Percentiles rank a stretch among this genome's conserved stretches.
Conservation (phyloP, 1,140 invertebrate genomes). For the Lordiphosa mommai region DNA sequence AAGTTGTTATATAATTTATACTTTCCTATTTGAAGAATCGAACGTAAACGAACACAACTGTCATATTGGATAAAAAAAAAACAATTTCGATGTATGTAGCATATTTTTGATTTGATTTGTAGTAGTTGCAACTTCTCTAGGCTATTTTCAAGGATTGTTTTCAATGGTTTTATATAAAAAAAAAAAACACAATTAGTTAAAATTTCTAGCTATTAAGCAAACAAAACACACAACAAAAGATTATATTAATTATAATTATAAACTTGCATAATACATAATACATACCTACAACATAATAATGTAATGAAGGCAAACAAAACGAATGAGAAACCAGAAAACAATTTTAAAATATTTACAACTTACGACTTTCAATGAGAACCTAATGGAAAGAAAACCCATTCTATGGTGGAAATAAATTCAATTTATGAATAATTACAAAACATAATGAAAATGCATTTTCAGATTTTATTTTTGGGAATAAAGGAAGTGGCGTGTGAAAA, state of each 20-base stretch:
- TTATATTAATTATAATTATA: constrained; percentile 53
- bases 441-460: constrained; percentile 6
- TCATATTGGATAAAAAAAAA: constrained; percentile 61
- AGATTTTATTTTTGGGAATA: no score
- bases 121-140: constrained; percentile 72
- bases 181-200: constrained; percentile 71
- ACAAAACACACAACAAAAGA: constrained; percentile 32
- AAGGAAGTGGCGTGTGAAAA: no score
- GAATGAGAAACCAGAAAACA: constrained; percentile 36
- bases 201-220: constrained; percentile 65
- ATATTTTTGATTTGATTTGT: constrained; percentile 56
- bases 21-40: constrained; percentile 57
- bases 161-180: constrained; percentile 69
- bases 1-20: constrained; percentile 68
- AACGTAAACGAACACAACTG: constrained; percentile 73
- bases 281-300: constrained; percentile 32
- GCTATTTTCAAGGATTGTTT: constrained; percentile 70
- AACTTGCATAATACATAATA: constrained; percentile 56
- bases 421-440: constrained; percentile 71
- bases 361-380: constrained; percentile 65
- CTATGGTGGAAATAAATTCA: constrained; percentile 75
- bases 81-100: constrained; percentile 67
- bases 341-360: constrained; percentile 75
- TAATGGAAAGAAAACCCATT: constrained; percentile 58
- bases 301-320: constrained; percentile 35